Percentiles rank a stretch among this genome's conserved stretches.
Conservation (phyloP, 2,113 vertebrate genomes). For the Chloebia gouldiae region DNA sequence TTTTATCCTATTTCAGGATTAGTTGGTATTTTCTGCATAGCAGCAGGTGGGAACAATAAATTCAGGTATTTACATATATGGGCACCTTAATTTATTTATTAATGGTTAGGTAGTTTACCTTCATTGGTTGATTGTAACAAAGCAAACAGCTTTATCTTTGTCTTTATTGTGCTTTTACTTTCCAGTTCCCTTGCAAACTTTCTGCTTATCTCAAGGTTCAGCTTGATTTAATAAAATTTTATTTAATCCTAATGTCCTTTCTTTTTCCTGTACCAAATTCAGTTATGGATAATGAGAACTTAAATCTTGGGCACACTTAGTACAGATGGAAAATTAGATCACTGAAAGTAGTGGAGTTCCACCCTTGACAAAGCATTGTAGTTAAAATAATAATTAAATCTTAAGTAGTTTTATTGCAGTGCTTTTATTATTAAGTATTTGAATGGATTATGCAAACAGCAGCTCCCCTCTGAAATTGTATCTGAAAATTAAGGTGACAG, state of each 20-base stretch:
- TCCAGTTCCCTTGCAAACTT: background rate
- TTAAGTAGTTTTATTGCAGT: background rate
- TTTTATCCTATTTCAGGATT: background rate
- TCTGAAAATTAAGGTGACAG: background rate
- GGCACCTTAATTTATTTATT: background rate
- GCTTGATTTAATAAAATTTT: background rate
- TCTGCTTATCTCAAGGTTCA: background rate
- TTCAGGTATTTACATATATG: background rate
- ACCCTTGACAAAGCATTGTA: background rate
- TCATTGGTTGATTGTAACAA: background rate
- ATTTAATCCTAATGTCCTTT: background rate
- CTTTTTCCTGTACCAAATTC: background rate
- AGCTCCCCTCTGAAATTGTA: background rate
- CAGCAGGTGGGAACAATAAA: background rate
- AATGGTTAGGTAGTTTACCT: background rate
- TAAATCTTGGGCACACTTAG: background rate
- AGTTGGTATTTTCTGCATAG: background rate
- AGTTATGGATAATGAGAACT: background rate
- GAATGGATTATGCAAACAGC: background rate
- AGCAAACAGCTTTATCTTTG: background rate
- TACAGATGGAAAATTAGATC: background rate
- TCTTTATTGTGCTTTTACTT: background rate
- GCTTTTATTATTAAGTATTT: background rate
- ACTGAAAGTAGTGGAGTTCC: background rate
- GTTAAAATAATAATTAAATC: constrained; percentile 19